Base-by-base conservation (phyloP, 2,888 invertebrate genomes). In the Plebejus argus region DNA sequence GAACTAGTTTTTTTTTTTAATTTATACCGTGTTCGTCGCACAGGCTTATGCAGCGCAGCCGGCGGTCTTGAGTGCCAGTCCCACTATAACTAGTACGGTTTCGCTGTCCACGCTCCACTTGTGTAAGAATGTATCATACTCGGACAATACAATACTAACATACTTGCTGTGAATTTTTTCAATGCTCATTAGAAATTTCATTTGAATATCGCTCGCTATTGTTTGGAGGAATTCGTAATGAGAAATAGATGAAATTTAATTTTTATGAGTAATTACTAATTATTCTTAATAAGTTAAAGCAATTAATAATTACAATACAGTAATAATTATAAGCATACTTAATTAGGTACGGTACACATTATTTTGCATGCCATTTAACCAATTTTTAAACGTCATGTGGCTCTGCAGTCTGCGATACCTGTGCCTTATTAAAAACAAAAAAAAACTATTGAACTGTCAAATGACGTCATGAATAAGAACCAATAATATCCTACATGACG, bases 61-160 rank as follows among this genome's bases (percentile, higher is more conserved):
- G 90, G 82, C 88, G 87, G 83, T 88, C 86, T 88, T 89, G 90
- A 88, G 85, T 86, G 92, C 87, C 83, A 85, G 88, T 86, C 81
- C 84, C 80, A 86, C 85, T 90, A 85, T 89, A 88, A 89, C 85
- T 83, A 84, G 87, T 88, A 86, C 85, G 86, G 83, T 86, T 85
- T 84, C 84, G 85, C 85, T 85, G 86, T 88, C 87, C 85, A 90
- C 91, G 92, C 91, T 93, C 93, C 89, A 91, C 87, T 92, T 91
- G 90, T 86, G 87, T 88, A 89, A 89, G 92, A 90, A 90, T 90
- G 92, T 91, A 90, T 90, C 90, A 91, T 90, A 84, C 80, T 79
- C 77, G 78, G 78, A 77, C 78, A 79, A 78, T 78, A 81, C 77
- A 72, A 72, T 61, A 77, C 66, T 66, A 28, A 66, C 66, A 66